Percentiles rank a stretch among this genome's conserved stretches.
Evolutionary conservation across 2,113 vertebrate species (phyloP).

Genomic region (Nanger granti): DNA sequence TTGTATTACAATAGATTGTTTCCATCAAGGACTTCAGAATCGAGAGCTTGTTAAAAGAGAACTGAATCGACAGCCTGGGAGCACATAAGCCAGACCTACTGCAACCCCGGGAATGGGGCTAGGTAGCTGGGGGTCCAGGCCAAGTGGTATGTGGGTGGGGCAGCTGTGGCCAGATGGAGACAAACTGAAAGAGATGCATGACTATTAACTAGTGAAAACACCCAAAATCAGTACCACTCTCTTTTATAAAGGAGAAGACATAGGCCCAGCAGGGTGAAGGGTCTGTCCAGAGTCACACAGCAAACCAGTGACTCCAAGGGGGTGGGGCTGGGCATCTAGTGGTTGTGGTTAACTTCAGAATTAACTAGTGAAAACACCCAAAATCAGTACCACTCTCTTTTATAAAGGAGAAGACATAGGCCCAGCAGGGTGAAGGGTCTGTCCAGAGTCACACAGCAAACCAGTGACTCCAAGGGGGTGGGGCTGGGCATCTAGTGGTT

Average conservation of each 20-base stretch:
- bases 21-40: neutral
- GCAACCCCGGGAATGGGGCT: no score
- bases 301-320: neutral
- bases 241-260: neutral
- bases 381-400: neutral
- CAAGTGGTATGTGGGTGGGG: neutral
- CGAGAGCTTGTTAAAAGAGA: neutral
- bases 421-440: neutral
- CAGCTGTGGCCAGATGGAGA: neutral
- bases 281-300: neutral
- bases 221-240: neutral
- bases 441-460: neutral
- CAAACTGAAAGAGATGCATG: neutral
- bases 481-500: neutral
- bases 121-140: neutral
- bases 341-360: neutral
- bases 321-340: neutral
- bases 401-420: neutral
- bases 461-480: no score
- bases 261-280: neutral
- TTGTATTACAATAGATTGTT: neutral
- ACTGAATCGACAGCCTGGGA: no score
- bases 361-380: no score
- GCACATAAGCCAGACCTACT: neutral
- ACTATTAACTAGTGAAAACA: neutral